Evolutionary conservation across 2,797 vertebrate species (phyloP).

Genomic region (Dallia pectoralis): DNA sequence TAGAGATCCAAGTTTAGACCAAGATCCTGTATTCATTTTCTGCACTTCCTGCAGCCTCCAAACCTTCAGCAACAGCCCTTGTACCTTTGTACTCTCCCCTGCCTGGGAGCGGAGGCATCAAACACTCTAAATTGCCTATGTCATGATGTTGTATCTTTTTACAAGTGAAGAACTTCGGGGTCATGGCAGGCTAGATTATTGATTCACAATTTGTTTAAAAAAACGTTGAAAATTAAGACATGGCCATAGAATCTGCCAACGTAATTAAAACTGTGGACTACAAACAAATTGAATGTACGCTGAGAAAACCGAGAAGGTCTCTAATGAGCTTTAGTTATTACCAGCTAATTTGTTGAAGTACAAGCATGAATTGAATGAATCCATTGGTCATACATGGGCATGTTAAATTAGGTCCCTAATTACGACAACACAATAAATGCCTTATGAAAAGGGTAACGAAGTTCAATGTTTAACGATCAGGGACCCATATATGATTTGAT

Average conservation of each 20-base stretch:
- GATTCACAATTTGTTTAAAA: not conserved
- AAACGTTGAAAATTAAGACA: not conserved
- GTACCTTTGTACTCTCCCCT: not conserved
- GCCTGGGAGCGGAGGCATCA: not conserved
- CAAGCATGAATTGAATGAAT: conserved; percentile 15
- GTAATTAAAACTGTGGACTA: not conserved
- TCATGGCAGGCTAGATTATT: not conserved
- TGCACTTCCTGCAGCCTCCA: not conserved
- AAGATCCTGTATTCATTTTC: not conserved
- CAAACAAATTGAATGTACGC: not conserved
- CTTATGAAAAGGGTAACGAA: not conserved
- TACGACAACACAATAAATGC: not conserved
- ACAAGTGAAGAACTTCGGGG: not conserved
- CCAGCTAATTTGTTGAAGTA: not conserved
- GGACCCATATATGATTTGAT: not conserved
- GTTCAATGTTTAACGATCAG: not conserved
- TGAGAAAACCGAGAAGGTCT: not conserved
- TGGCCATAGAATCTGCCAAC: not conserved
- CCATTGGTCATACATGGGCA: not conserved
- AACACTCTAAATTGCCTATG: not conserved
- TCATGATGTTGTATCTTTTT: not conserved
- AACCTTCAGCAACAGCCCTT: not conserved
- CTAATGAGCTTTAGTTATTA: not conserved
- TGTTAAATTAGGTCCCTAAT: conserved; percentile 32
- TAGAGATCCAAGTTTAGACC: not conserved